These are phyloP conservation scores for Catostomus latipinnis DNA, from an alignment of 2,797 vertebrate genomes.

Conservation along the genomic window DNA sequence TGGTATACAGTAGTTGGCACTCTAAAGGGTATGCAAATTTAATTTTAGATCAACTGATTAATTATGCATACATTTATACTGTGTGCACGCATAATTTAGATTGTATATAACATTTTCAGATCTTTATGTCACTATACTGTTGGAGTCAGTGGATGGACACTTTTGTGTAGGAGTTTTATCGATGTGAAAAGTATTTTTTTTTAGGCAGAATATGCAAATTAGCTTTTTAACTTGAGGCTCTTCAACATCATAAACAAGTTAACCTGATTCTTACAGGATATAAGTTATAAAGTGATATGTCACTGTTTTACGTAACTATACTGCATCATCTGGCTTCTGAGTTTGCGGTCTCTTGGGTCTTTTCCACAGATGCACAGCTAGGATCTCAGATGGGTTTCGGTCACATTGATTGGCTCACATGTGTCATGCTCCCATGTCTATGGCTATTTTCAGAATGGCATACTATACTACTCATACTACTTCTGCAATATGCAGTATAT, in stretches of 20 bases:
- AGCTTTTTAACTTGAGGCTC: not conserved
- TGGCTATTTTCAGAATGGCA: constrained; percentile 17
- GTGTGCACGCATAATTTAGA: not conserved
- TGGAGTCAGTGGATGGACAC: not conserved
- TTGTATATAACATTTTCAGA: constrained; percentile 5
- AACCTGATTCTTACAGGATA: constrained; percentile 1
- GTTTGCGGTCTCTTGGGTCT: constrained; percentile 36
- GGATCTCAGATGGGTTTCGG: constrained; percentile 67
- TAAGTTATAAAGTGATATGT: constrained; percentile 29
- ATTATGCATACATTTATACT: constrained; percentile 2
- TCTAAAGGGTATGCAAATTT: constrained; percentile 5
- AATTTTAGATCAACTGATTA: not conserved
- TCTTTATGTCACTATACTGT: not conserved
- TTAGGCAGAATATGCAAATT: not conserved
- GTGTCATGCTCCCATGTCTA: constrained; percentile 8
- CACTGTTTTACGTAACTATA: constrained; percentile 16
- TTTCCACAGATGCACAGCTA: constrained; percentile 28
- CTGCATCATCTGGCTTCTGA: constrained; percentile 45
- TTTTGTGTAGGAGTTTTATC: not conserved
- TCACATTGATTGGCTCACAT: constrained; percentile 39
- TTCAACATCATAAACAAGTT: constrained; percentile 20
- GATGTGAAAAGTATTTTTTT: not conserved
- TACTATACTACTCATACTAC: not conserved
- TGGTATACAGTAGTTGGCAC: not conserved
- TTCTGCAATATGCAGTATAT: not conserved